A percentile compares a stretch with the other conserved stretches of the same genome.
phyloP scores from a whole-genome alignment of 2,888 invertebrate genomes.

The Nymphalis urticae region DNA sequence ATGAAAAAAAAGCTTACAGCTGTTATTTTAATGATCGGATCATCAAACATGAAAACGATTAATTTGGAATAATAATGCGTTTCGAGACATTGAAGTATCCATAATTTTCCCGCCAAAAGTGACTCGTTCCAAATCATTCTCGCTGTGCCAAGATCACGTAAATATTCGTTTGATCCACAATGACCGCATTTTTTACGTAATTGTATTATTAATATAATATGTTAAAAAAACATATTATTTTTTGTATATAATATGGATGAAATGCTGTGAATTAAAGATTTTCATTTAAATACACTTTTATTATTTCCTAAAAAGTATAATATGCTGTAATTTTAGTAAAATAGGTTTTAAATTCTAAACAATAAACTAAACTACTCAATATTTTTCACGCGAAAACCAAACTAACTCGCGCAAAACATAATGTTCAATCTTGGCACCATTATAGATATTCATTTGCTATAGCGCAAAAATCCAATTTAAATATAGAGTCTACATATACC shows the following conservation, averaged over 20 bases:
- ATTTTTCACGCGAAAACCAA: background rate
- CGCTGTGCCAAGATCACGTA: conserved; percentile 63
- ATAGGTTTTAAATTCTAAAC: background rate
- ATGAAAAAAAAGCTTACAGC: background rate
- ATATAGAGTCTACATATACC: conserved; percentile 66
- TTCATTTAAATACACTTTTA: too few species aligned
- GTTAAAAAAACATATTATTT: too few species aligned
- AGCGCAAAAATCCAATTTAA: conserved; percentile 62
- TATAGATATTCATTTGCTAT: conserved; percentile 53
- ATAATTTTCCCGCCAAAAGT: conserved; percentile 68
- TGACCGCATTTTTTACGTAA: conserved; percentile 40
- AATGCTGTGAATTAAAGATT: too few species aligned
- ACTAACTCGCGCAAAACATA: background rate
- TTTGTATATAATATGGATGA: too few species aligned
- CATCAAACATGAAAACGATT: conserved; percentile 4
- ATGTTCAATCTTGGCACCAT: conserved; percentile 44
- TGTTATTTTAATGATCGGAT: background rate
- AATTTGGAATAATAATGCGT: conserved; percentile 7
- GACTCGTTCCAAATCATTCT: conserved; percentile 55
- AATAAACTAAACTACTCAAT: background rate
- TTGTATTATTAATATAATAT: background rate
- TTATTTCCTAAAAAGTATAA: too few species aligned
- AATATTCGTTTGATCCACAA: conserved; percentile 54
- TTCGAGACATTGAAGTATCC: conserved; percentile 48
- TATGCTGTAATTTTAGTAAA: background rate